These are phyloP conservation scores for Tineola bisselliella DNA, from an alignment of 2,888 invertebrate genomes.

Conservation along the genomic window DNA sequence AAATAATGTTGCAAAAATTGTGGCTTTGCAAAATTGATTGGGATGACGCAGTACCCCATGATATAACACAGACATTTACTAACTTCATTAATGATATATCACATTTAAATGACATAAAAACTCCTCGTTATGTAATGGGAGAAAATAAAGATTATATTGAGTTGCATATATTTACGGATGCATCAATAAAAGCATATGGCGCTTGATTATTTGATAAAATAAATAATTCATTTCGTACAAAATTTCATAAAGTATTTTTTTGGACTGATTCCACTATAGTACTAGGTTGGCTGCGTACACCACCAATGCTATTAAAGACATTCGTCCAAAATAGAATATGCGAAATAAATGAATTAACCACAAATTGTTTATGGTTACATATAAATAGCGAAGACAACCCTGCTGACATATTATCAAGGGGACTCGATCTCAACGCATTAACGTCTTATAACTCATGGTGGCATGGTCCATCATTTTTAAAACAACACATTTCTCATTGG, in stretches of 20 bases:
- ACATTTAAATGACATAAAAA: conserved; percentile 14
- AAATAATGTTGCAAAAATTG: conserved; percentile 22
- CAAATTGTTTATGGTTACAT: conserved; percentile 16
- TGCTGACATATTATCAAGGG: conserved; percentile 21
- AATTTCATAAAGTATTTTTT: conserved; percentile 17
- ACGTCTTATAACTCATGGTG: conserved; percentile 19
- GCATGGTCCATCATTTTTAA: conserved; percentile 19
- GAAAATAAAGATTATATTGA: conserved; percentile 12
- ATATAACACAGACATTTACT: conserved; percentile 16
- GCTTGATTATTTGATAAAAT: conserved; percentile 20
- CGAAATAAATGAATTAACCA: conserved; percentile 17
- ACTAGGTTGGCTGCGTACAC: conserved; percentile 20
- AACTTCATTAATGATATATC: conserved; percentile 14
- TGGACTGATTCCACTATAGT: conserved; percentile 24
- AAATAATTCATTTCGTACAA: conserved; percentile 15
- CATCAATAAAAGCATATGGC: conserved; percentile 20
- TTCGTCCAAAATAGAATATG: conserved; percentile 21
- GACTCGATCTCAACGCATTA: conserved; percentile 16
- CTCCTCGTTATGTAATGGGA: conserved; percentile 17
- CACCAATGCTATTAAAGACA: conserved; percentile 20
- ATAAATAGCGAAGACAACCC: conserved; percentile 20
- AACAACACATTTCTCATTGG: too few species aligned
- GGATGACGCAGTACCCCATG: conserved; percentile 21
- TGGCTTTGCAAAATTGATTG: conserved; percentile 21
- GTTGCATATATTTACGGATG: conserved; percentile 22